Evolutionary conservation across 2,888 invertebrate genomes (phyloP).

Genomic region (Bimastos eiseni): DNA sequence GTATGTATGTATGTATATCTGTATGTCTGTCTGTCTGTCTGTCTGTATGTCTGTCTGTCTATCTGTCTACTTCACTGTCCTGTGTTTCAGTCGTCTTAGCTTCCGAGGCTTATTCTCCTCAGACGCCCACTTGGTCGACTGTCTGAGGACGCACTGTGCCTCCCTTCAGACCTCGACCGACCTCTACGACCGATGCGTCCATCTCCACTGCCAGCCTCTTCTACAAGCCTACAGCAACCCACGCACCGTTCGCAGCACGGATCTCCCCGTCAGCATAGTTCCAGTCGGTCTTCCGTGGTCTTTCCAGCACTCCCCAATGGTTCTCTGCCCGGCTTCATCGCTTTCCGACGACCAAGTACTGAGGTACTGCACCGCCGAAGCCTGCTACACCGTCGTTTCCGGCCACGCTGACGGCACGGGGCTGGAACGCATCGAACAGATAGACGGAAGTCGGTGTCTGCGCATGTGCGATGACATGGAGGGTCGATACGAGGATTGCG

Average conservation of each 20-base stretch:
- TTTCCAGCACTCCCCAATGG: not conserved
- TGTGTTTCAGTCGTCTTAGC: not conserved
- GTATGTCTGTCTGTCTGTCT: not conserved
- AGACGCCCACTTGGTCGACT: not conserved
- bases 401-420: not conserved
- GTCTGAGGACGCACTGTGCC: not conserved
- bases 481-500: slow-evolving; percentile 14
- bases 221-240: not conserved
- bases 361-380: slow-evolving; percentile 9
- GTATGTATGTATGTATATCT: not conserved
- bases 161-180: not conserved
- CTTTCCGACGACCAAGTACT: not conserved
- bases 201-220: not conserved
- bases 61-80: not conserved
- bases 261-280: not conserved
- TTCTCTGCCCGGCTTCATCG: slow-evolving; percentile 14
- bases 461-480: slow-evolving; percentile 13
- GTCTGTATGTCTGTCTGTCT: not conserved
- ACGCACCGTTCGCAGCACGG: not conserved
- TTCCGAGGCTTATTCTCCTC: not conserved
- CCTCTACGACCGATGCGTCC: not conserved
- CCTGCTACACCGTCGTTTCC: not conserved
- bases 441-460: slow-evolving; percentile 18
- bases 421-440: not conserved
- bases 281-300: slow-evolving; percentile 1